phyloP scores from a whole-genome alignment of 2,888 invertebrate species.

The Minunthozetes semirufus region DNA sequence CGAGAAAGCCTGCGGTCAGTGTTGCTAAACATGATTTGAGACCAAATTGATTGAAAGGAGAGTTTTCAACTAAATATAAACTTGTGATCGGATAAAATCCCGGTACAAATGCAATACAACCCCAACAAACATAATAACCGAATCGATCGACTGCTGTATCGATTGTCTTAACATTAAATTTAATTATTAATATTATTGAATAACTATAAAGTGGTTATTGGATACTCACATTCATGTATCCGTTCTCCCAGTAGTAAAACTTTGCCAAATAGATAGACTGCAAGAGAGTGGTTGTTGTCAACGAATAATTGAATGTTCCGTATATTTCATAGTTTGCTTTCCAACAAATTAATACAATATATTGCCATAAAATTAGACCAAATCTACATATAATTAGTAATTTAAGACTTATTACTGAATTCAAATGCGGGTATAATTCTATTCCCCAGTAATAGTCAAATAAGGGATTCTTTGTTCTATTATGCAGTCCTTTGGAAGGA shows the following conservation, averaged over 20 bases:
- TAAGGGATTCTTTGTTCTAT: conserved; percentile 48
- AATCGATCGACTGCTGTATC: conserved; percentile 12
- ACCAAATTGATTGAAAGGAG: conserved; percentile 41
- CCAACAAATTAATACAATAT: conserved; percentile 38
- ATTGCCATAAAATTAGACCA: conserved; percentile 51
- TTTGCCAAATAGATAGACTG: conserved; percentile 54
- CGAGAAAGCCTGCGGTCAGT: conserved; percentile 45
- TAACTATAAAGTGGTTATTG: background rate
- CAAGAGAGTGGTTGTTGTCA: conserved; percentile 48
- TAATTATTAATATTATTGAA: too few relatives aligned
- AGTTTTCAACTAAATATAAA: conserved; percentile 52
- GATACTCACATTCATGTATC: conserved; percentile 51
- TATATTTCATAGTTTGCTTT: conserved; percentile 32
- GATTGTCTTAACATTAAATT: conserved; percentile 44
- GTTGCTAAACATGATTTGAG: conserved; percentile 40
- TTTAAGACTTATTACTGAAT: conserved; percentile 45
- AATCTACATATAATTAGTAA: conserved; percentile 51
- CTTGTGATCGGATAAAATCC: conserved; percentile 49
- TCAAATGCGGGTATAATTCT: conserved; percentile 54
- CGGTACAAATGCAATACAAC: conserved; percentile 53
- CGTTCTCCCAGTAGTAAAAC: conserved; percentile 57
- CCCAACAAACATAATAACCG: conserved; percentile 53
- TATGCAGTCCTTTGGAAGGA: conserved; percentile 48
- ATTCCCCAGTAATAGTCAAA: conserved; percentile 57
- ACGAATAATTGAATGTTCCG: conserved; percentile 46